Base-by-base conservation (phyloP, 2,888 invertebrate species). In the Andricus quercusramuli region DNA sequence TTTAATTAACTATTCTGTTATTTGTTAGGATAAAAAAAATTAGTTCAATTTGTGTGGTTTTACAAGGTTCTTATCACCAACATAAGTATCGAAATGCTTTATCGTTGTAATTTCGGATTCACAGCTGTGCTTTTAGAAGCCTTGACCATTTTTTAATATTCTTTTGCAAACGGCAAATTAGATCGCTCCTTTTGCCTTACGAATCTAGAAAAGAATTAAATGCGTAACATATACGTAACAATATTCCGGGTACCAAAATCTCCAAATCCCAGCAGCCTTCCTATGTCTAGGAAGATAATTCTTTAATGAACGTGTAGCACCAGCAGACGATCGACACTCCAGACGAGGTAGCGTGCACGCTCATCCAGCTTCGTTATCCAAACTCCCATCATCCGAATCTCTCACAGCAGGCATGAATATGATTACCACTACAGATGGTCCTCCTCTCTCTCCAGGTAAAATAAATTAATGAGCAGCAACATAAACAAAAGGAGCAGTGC, bases 371-470 rank as follows among this genome's bases (percentile, higher is more conserved):
- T 87, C 89, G 79, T 88, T 92, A 87, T 88, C 91, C 77, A 92
- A 92, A 86, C 91, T 92, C 86, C 91, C 92, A 85, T 92, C 92
- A 74, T 91, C 91, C 59, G 92, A 92, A 87, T 92, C 92, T 77
- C 89, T 92, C 82, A 86, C 90, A 44, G 87, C 91, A 83, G 90
- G 89, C 85, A 86, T 90, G 86, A 91, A 89, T 87, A 86, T 90
- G 86, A 91, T 89, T 87, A 86, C 89, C 82, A 84, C 89, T 79
- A 82, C 89, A 83, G 88, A 88, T 83, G 86, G 86, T 83, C 87
- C 88, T 66, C 91, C 91, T 82, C 80, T 88, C 80, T 91, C 91
- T 77, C 90, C 91, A 91, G 91, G 91, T 91, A 91, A 81, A 64
- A 64, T 64, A 0, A 64, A 29, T 25, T 64, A 17, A 15, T 6